Evolutionary conservation across 2,888 invertebrate genomes (phyloP).

Genomic region (Agrypnus murinus): DNA sequence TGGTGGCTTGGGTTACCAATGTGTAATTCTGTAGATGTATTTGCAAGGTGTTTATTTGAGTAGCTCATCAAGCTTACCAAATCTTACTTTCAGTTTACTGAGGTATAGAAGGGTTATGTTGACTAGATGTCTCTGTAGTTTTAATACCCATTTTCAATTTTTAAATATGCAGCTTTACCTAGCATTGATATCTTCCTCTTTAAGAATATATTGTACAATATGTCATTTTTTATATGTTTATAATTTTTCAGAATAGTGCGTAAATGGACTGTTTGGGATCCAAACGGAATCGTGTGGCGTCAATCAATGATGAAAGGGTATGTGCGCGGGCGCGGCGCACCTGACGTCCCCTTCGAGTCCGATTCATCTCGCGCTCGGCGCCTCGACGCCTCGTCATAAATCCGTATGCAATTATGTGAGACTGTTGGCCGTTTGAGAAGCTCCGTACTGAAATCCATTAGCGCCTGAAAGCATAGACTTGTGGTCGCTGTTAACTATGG

Average conservation of each 20-base stretch:
- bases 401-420: constrained; percentile 55
- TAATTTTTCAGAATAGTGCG: constrained; percentile 27
- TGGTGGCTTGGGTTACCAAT: no score
- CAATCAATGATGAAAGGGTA: constrained; percentile 66
- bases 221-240: constrained; percentile 4
- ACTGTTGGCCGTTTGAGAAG: constrained; percentile 48
- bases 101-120: no score
- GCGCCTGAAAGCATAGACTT: constrained; percentile 31
- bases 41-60: no score
- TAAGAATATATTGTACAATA: no score
- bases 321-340: constrained; percentile 67
- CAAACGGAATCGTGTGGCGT: constrained; percentile 61
- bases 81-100: no score
- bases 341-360: constrained; percentile 55
- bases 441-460: constrained; percentile 36
- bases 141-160: no score
- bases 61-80: no score
- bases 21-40: no score
- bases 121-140: no score
- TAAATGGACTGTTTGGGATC: constrained; percentile 55
- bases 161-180: no score
- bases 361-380: constrained; percentile 49
- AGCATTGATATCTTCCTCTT: no score
- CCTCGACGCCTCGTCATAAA: constrained; percentile 53
- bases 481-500: constrained; percentile 37